Base-by-base conservation (phyloP, 2,888 invertebrate genomes). In the Drosophila merina region DNA sequence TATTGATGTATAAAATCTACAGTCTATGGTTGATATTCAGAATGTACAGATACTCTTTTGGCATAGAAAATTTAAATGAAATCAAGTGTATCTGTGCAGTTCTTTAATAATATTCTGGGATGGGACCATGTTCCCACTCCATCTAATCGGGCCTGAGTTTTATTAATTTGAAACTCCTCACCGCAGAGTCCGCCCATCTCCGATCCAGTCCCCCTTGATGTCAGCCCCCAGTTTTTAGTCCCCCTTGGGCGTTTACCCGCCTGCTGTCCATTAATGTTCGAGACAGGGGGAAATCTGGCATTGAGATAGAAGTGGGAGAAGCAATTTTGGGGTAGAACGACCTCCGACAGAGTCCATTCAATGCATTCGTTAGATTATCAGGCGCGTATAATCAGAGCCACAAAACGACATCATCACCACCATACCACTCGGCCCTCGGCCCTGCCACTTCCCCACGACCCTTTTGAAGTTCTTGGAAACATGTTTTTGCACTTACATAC, bases 401-500 rank as follows among this genome's bases (percentile, higher is more conserved):
- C 82, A 75, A 58, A 69, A 57, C 74, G 54, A 79, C 82, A 75
- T 72, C 62, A 76, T 56, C 31, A 57, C 51, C 75, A 54, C 56
- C 59, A 49, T 51, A 25, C 47, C 52, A 28, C n/a, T n/a, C n/a
- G n/a, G n/a, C n/a, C n/a, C 48, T 42, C 49, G 57, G 55, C 49
- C 51, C 30, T 52, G 50, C 56, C 30, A 6, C 40, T 20, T 12
- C 50, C 31, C 7, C n/a, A 10, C 38, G 7, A 40, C 45, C 51
- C 30, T 25, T 14, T 44, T 33, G 51, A 55, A 55, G 58, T 59
- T 70, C 67, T 67, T 67, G 64, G 52, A 68, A 84, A 84, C 84
- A 84, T 83, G 88, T 83, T 88, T 88, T 83, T 79, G 84, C 84
- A 84, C 84, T 84, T 88, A 86, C 72, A 42, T 58, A 45, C 40